These are phyloP conservation scores for Barypeithes pellucidus DNA, from an alignment of 2,888 invertebrate genomes.

Conservation along the genomic window DNA sequence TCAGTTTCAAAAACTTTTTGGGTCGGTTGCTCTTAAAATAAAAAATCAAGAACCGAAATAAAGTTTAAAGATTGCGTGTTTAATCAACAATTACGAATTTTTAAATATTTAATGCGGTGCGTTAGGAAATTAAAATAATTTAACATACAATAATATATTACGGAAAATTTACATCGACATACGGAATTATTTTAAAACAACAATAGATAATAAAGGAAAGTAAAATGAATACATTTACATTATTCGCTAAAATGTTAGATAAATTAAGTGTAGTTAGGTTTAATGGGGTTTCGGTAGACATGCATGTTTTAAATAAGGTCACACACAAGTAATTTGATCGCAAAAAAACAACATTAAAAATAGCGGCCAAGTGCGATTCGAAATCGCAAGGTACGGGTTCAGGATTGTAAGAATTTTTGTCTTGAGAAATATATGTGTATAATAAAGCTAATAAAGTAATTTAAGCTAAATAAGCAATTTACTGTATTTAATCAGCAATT, in stretches of 20 bases:
- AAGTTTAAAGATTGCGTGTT: slow-evolving; percentile 1
- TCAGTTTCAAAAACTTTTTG: too few relatives aligned
- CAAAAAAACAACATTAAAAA: too few relatives aligned
- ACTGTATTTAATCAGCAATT: too few relatives aligned
- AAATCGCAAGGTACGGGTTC: too few relatives aligned
- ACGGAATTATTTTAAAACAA: slow-evolving; percentile 19
- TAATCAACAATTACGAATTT: slow-evolving; percentile 2
- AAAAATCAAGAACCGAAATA: not conserved
- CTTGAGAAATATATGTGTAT: too few relatives aligned
- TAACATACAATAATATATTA: slow-evolving; percentile 22
- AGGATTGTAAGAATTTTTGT: too few relatives aligned
- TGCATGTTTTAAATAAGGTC: slow-evolving; percentile 29
- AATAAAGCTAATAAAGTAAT: too few relatives aligned
- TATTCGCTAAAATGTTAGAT: slow-evolving; percentile 18
- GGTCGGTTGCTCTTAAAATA: too few relatives aligned
- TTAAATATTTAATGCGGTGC: not conserved
- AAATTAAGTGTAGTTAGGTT: slow-evolving; percentile 11
- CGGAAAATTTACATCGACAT: slow-evolving; percentile 4
- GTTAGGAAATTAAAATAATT: slow-evolving; percentile 18
- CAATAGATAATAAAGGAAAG: slow-evolving; percentile 33
- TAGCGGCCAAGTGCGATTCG: too few relatives aligned
- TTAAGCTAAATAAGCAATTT: too few relatives aligned
- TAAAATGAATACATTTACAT: slow-evolving; percentile 26
- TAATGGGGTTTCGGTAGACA: slow-evolving; percentile 15
- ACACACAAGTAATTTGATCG: not conserved